phyloP scores from a whole-genome alignment of 2,888 invertebrate genomes.

The Cheilosia soror region DNA sequence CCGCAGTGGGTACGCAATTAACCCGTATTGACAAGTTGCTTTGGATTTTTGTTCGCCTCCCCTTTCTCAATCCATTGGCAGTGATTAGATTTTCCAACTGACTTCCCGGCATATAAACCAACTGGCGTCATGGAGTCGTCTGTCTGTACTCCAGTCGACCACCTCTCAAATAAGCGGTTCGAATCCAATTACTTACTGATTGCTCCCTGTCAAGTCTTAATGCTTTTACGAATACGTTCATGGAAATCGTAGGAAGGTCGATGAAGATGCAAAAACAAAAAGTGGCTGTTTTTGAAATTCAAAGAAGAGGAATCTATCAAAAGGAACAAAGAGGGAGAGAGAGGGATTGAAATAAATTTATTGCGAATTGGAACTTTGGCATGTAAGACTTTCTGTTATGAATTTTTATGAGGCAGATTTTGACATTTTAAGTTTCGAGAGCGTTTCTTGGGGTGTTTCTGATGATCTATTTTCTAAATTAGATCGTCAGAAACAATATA shows the following conservation, averaged over 20 bases:
- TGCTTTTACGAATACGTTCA: constrained; percentile 16
- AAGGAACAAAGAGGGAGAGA: no score
- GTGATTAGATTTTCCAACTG: constrained; percentile 54
- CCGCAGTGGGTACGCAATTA: constrained; percentile 23
- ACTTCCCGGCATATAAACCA: constrained; percentile 19
- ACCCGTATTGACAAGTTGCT: constrained; percentile 35
- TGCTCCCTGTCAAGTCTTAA: constrained; percentile 57
- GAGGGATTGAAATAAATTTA: no score
- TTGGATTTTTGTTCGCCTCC: background rate
- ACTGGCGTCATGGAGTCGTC: constrained; percentile 11
- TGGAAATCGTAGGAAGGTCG: background rate
- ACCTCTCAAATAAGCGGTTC: constrained; percentile 46
- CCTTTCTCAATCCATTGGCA: background rate
- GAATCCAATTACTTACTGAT: constrained; percentile 65
- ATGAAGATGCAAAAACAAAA: no score
- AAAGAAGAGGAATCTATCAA: no score
- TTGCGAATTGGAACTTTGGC: no score
- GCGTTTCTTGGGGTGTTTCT: no score
- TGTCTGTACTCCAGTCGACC: constrained; percentile 18
- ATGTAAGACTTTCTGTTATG: no score
- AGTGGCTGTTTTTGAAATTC: no score
- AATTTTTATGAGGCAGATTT: no score
- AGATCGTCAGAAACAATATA: no score
- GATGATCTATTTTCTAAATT: no score
- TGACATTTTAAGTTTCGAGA: no score